Evolutionary conservation across 2,888 invertebrate genomes (phyloP).

Genomic region (Ichneumoninae sp.): DNA sequence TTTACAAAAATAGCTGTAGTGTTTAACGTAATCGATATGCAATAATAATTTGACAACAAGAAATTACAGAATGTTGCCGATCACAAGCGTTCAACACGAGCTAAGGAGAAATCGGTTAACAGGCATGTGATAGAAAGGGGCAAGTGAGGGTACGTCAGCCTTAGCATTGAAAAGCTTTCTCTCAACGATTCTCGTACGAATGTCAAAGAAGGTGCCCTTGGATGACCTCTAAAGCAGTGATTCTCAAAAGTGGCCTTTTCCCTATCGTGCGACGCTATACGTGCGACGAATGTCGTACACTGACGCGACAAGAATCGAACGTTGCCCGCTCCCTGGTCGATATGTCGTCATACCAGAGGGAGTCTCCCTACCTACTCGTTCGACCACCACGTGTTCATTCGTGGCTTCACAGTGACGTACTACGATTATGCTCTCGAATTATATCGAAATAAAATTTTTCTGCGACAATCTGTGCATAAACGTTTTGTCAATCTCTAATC

Average conservation of each 20-base stretch:
- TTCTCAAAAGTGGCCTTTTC: constrained; percentile 71
- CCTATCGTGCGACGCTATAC: constrained; percentile 38
- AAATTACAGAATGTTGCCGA: not conserved
- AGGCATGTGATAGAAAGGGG: not conserved
- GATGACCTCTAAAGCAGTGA: constrained; percentile 75
- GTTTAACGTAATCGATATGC: constrained; percentile 5
- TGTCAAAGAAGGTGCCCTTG: constrained; percentile 80
- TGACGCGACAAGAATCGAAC: constrained; percentile 17
- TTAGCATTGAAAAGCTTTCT: constrained; percentile 67
- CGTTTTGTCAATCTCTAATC: not conserved
- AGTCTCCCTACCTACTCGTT: constrained; percentile 52
- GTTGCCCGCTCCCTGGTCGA: constrained; percentile 71
- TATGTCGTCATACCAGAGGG: constrained; percentile 71
- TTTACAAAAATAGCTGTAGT: constrained; percentile 19
- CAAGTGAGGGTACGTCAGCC: constrained; percentile 58
- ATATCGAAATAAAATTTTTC: not conserved
- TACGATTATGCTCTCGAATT: not conserved
- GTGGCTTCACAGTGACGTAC: constrained; percentile 49
- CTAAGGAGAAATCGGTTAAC: not conserved
- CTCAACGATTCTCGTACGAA: constrained; percentile 71
- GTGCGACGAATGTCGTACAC: constrained; percentile 54
- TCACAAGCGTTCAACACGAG: not conserved
- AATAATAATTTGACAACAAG: not conserved
- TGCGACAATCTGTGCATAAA: not conserved
- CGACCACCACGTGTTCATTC: constrained; percentile 60